Base-by-base conservation (phyloP, 2,113 vertebrate species). In the Cyanoramphus novaezelandiae region DNA sequence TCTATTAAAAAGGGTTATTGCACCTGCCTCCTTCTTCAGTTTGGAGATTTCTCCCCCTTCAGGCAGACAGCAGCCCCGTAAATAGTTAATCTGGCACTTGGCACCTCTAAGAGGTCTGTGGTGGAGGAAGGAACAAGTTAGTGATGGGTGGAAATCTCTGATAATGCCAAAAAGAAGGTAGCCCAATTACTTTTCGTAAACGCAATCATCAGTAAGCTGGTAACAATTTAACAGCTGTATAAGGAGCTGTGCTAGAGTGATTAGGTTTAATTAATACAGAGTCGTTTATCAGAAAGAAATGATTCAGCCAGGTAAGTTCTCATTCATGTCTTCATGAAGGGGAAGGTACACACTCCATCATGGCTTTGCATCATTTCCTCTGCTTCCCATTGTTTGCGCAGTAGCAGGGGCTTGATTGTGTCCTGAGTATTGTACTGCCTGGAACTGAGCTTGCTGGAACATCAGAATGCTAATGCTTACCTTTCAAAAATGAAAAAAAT, bases 91-190 rank as follows among this genome's bases (percentile, higher is more conserved):
- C 29, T 92, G 72, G 29, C 47, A 41, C 52, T 84, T 96, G 83
- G 70, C 77, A 79, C 12, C 37, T 24, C 39, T 68, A 75, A 82
- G 23, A 14, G 55, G 11, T 39, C 33, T 44, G 43, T 82, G 50
- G 43, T 76, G 52, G 91, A 94, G 94, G 95, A 95, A 97, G 86
- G 90, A 97, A 96, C 79, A 92, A 74, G 78, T 52, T 14, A 70
- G 71, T 39, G 90, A 95, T 71, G 72, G 57, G 43, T 92, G 96
- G 92, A 95, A 96, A 87, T 82, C 65, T 92, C 57, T 89, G 78
- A 75, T 71, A 89, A 83, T 1, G 7, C 41, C 31, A 68, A 37
- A n/a, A 35, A 84, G 86, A 77, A 52, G 4, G 50, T 71, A 84
- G 35, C 11, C 41, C 46, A 50, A 71, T 44, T 82, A 46, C 39